Evolutionary conservation across 2,888 invertebrate genomes (phyloP).

Genomic region (Drosophila kambysellisi): DNA sequence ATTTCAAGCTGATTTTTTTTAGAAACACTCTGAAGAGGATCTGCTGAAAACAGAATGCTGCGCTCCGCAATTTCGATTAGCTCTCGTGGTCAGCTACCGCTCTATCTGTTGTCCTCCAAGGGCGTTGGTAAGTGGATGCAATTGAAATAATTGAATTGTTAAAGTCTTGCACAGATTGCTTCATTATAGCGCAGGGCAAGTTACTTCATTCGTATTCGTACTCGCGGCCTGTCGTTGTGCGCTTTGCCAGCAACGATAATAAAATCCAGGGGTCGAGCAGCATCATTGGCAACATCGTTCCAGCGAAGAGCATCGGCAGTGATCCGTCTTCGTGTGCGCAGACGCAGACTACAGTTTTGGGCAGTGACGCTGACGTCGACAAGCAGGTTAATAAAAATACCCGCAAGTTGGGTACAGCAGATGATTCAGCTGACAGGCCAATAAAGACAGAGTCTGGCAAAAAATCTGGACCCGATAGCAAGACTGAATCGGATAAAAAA

Average conservation of each 20-base stretch:
- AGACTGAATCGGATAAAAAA: neutral
- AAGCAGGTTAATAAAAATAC: conserved; percentile 12
- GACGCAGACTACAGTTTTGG: conserved; percentile 17
- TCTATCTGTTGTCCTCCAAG: conserved; percentile 4
- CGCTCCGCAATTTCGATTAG: conserved; percentile 26
- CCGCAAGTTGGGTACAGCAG: conserved; percentile 6
- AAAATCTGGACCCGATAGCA: neutral
- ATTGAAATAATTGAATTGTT: neutral
- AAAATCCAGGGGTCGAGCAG: conserved; percentile 29
- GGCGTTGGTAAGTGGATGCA: conserved; percentile 32
- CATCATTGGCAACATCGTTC: conserved; percentile 29
- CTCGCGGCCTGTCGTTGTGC: conserved; percentile 14
- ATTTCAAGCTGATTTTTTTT: conserved; percentile 19
- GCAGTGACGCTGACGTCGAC: conserved; percentile 1
- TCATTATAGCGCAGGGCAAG: conserved; percentile 7
- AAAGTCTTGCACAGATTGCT: neutral
- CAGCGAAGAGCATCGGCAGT: conserved; percentile 3
- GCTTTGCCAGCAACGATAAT: conserved; percentile 38
- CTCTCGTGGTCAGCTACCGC: conserved; percentile 26
- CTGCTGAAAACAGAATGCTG: conserved; percentile 29
- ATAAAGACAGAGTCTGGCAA: neutral
- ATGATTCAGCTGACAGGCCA: neutral
- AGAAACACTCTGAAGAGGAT: conserved; percentile 18
- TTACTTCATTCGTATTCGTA: neutral
- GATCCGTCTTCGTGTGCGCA: conserved; percentile 13